A percentile compares a stretch with the other conserved stretches of the same genome.
Conservation (phyloP, 2,888 invertebrate species). For the Scrobipalpa atriplicella region DNA sequence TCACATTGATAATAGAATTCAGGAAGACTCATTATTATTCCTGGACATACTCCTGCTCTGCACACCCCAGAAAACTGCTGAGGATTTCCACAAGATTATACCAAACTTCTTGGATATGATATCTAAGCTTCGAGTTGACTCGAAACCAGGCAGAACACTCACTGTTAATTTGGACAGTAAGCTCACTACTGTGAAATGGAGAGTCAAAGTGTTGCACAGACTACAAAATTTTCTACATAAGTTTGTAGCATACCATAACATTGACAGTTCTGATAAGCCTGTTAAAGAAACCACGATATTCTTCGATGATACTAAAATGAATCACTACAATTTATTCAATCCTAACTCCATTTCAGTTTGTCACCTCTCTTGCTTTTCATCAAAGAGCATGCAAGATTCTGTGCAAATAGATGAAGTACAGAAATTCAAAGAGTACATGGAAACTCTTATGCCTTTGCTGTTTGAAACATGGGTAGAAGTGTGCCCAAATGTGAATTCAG, state of each 20-base stretch:
- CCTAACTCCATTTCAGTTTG: slow-evolving; percentile 61
- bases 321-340: slow-evolving; percentile 62
- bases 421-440: slow-evolving; percentile 84
- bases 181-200: slow-evolving; percentile 90
- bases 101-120: slow-evolving; percentile 93
- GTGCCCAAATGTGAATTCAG: slow-evolving; percentile 74
- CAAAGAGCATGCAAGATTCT: slow-evolving; percentile 61
- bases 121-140: slow-evolving; percentile 86
- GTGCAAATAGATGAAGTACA: slow-evolving; percentile 67
- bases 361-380: slow-evolving; percentile 68
- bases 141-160: slow-evolving; percentile 86
- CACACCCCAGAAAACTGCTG: slow-evolving; percentile 85
- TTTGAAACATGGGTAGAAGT: slow-evolving; percentile 94
- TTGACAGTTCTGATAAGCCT: slow-evolving; percentile 41
- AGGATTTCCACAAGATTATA: slow-evolving; percentile 87
- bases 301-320: slow-evolving; percentile 56
- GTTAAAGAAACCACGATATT: slow-evolving; percentile 41
- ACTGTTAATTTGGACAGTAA: slow-evolving; percentile 87
- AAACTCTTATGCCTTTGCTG: slow-evolving; percentile 88
- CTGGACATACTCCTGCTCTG: slow-evolving; percentile 89
- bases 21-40: slow-evolving; percentile 91
- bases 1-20: slow-evolving; percentile 90
- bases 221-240: slow-evolving; percentile 80
- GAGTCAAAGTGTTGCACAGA: slow-evolving; percentile 88
- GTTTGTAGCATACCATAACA: slow-evolving; percentile 59